Percentiles rank a stretch among this genome's conserved stretches.
Evolutionary conservation across 2,113 vertebrate genomes (phyloP).

Genomic region (Burhinus oedicnemus): DNA sequence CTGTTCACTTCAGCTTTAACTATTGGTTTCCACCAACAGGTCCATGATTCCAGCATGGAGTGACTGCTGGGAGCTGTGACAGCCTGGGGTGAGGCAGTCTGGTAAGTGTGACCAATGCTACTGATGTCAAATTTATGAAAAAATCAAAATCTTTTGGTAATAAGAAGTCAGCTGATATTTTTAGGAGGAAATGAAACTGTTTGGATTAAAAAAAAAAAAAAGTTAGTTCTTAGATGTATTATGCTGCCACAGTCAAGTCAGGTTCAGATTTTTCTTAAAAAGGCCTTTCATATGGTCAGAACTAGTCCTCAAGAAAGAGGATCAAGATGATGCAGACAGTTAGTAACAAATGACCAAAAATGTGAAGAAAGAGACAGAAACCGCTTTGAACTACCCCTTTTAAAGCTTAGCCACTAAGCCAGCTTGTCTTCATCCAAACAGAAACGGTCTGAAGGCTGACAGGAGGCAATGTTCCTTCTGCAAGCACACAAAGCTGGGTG

Average conservation of each 20-base stretch:
- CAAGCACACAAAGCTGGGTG: neutral
- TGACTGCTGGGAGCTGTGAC: neutral
- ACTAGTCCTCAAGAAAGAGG: neutral
- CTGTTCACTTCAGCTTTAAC: neutral
- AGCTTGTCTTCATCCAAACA: neutral
- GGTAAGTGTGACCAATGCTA: neutral
- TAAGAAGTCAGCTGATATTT: neutral
- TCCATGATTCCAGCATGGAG: neutral
- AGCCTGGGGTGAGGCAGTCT: neutral
- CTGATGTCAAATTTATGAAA: neutral
- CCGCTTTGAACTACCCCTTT: neutral
- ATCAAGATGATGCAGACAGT: neutral
- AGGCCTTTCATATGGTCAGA: neutral
- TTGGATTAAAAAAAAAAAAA: too few relatives aligned
- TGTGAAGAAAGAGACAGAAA: neutral
- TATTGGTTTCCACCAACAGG: neutral
- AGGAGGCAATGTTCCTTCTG: neutral
- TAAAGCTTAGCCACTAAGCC: neutral
- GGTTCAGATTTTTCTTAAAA: neutral
- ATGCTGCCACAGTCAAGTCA: neutral
- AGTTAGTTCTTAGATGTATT: neutral
- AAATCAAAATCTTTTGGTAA: neutral
- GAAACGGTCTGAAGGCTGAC: neutral
- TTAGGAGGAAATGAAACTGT: neutral
- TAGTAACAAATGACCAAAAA: neutral